These are phyloP conservation scores for Calliopsis andreniformis DNA, from an alignment of 1,140 invertebrate species.

Conservation along the genomic window DNA sequence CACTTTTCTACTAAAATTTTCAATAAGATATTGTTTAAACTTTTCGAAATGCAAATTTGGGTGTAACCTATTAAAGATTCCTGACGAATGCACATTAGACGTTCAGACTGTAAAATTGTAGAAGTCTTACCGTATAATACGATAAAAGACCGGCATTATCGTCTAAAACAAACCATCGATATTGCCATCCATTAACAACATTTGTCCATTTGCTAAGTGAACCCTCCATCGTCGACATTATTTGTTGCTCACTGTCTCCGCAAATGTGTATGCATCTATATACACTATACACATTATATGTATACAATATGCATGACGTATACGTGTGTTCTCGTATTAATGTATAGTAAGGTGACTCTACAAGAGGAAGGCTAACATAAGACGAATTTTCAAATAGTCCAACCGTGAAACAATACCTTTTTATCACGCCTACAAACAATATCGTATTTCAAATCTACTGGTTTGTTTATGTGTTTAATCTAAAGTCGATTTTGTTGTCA, in stretches of 20 bases:
- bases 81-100: background rate
- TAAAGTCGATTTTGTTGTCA: background rate
- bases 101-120: background rate
- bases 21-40: background rate
- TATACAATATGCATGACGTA: background rate
- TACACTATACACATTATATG: background rate
- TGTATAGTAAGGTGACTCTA: constrained; percentile 37
- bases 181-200: constrained; percentile 99
- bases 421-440: background rate
- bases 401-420: background rate
- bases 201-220: constrained; percentile 99
- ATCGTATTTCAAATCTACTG: background rate
- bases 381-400: constrained; percentile 23
- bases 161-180: constrained; percentile 99
- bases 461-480: background rate
- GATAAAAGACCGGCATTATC: constrained; percentile 96
- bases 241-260: constrained; percentile 37
- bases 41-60: constrained; percentile 4
- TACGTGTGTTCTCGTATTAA: background rate
- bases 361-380: constrained; percentile 19
- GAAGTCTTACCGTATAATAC: constrained; percentile 93
- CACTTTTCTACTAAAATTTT: background rate
- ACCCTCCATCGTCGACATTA: constrained; percentile 93
- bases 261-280: background rate
- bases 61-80: constrained; percentile 32